Evolutionary conservation across 2,797 vertebrate genomes (phyloP).

Genomic region (Phoxinus dragarum): DNA sequence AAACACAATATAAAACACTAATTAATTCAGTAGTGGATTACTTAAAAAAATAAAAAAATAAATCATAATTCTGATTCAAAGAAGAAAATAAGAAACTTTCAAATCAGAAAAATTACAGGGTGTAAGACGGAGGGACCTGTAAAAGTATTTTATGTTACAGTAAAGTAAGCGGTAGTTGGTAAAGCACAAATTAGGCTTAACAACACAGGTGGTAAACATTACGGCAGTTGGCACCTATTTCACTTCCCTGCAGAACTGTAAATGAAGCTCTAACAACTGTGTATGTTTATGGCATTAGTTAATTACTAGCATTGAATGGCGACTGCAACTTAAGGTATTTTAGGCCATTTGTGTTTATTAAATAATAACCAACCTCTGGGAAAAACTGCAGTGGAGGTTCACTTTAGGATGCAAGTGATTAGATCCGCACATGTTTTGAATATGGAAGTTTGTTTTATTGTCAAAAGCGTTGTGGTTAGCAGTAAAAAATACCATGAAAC

Average conservation of each 20-base stretch:
- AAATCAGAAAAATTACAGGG: background rate
- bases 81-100: background rate
- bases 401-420: constrained; percentile 40
- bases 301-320: constrained; percentile 59
- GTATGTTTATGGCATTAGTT: constrained; percentile 62
- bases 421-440: constrained; percentile 56
- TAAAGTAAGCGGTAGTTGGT: constrained; percentile 58
- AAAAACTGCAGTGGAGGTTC: constrained; percentile 31
- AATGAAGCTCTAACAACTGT: constrained; percentile 65
- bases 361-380: constrained; percentile 40
- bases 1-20: background rate
- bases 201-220: constrained; percentile 62
- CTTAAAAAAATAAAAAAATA: background rate
- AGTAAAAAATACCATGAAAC: constrained; percentile 58
- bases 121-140: constrained; percentile 5
- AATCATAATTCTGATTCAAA: background rate
- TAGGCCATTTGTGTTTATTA: constrained; percentile 49
- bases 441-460: constrained; percentile 53
- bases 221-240: constrained; percentile 68
- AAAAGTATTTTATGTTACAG: constrained; percentile 42
- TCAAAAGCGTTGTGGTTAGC: constrained; percentile 53
- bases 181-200: constrained; percentile 66
- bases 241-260: constrained; percentile 63
- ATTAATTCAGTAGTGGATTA: background rate
- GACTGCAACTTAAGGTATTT: constrained; percentile 61